Evolutionary conservation across 2,888 invertebrate genomes (phyloP).

Genomic region (Dyspetes luteomarginatus): DNA sequence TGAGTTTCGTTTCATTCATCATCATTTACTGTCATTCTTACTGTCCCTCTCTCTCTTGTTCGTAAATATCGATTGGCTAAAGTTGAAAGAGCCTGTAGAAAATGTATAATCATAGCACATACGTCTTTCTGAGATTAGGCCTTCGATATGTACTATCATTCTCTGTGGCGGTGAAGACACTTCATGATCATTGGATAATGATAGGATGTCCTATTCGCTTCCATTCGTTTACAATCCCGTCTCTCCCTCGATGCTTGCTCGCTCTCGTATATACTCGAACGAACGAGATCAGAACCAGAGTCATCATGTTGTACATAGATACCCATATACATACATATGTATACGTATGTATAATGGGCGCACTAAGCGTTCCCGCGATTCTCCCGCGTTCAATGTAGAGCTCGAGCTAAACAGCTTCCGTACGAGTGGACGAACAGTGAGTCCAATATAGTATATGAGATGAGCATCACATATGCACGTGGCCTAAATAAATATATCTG

Average conservation of each 20-base stretch:
- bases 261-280: slow-evolving; percentile 33
- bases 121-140: too few relatives aligned
- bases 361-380: slow-evolving; percentile 46
- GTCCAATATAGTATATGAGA: too few relatives aligned
- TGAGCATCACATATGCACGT: too few relatives aligned
- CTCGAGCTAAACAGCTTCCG: slow-evolving; percentile 54
- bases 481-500: too few relatives aligned
- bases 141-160: slow-evolving; percentile 21
- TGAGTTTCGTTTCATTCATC: too few relatives aligned
- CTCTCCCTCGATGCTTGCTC: slow-evolving; percentile 66
- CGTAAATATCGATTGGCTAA: too few relatives aligned
- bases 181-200: slow-evolving; percentile 80
- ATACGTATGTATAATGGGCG: slow-evolving; percentile 18
- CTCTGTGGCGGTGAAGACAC: slow-evolving; percentile 73
- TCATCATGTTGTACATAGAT: slow-evolving; percentile 34
- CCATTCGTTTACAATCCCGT: slow-evolving; percentile 75
- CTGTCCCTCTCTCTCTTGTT: too few relatives aligned
- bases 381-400: slow-evolving; percentile 40
- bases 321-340: background rate
- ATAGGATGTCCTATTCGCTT: slow-evolving; percentile 79
- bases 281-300: slow-evolving; percentile 42
- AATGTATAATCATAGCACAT: too few relatives aligned
- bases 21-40: too few relatives aligned
- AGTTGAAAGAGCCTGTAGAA: too few relatives aligned
- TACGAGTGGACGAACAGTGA: slow-evolving; percentile 35